phyloP scores from a whole-genome alignment of 2,888 invertebrate genomes.

The Trissolcus brochymenae region DNA sequence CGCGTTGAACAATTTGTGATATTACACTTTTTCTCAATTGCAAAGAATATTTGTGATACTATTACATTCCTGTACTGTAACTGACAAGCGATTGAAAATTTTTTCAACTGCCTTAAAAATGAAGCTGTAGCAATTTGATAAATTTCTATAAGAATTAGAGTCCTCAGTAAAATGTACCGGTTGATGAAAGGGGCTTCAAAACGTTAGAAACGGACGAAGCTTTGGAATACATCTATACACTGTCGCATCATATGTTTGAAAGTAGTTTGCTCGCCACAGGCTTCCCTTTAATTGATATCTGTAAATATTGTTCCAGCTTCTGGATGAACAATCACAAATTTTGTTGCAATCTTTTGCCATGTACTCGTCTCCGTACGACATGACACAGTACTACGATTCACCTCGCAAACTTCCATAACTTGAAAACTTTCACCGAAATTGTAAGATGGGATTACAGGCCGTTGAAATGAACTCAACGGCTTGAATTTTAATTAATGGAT shows the following conservation, averaged over 20 bases:
- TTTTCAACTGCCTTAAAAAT: neutral
- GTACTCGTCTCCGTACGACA: neutral
- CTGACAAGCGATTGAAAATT: neutral
- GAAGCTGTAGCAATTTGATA: conserved; percentile 10
- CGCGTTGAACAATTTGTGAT: too few species aligned
- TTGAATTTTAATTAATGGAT: conserved; percentile 32
- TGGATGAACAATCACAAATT: neutral
- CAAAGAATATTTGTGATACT: too few species aligned
- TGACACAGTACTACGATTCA: conserved; percentile 7
- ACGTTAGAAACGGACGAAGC: conserved; percentile 8
- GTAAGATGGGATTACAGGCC: conserved; percentile 15
- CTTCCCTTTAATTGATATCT: conserved; percentile 10
- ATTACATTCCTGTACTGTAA: too few species aligned
- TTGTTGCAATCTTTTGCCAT: neutral
- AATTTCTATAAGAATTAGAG: conserved; percentile 15
- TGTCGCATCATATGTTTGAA: neutral
- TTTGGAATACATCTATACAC: conserved; percentile 8
- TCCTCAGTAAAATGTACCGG: conserved; percentile 10
- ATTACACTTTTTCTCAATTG: too few species aligned
- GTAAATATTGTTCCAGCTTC: conserved; percentile 1
- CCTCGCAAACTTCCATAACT: neutral
- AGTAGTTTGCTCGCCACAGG: neutral
- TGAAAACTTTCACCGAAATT: conserved; percentile 24
- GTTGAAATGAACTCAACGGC: conserved; percentile 26
- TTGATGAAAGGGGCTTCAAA: conserved; percentile 7